phyloP scores from a whole-genome alignment of 1,140 invertebrate genomes.

The Stegodyphus dumicola region DNA sequence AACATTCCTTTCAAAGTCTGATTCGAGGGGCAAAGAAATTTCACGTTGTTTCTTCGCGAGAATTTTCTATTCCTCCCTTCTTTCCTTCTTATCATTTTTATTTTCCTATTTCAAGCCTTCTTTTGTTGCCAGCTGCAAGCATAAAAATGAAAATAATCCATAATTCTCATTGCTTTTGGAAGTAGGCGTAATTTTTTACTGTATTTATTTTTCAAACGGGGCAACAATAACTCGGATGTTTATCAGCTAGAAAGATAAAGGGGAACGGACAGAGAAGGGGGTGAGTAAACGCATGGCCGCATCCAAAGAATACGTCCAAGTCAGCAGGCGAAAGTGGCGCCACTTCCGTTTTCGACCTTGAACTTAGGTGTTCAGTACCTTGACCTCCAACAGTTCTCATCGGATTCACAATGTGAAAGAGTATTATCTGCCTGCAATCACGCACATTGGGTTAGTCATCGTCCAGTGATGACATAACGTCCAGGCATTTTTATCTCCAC shows the following conservation, averaged over 20 bases:
- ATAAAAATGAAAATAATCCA: conserved; percentile 2
- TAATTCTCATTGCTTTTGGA: not conserved
- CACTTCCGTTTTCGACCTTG: conserved; percentile 1
- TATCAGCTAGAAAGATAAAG: not conserved
- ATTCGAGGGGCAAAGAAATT: not conserved
- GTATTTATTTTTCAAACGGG: not conserved
- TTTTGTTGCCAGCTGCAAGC: not conserved
- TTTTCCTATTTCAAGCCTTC: too few species aligned
- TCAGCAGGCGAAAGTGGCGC: conserved; percentile 1
- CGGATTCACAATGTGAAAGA: not conserved
- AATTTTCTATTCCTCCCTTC: not conserved
- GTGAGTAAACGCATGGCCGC: conserved; percentile 6
- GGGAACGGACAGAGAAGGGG: not conserved
- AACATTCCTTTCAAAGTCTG: too few species aligned
- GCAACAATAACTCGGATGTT: conserved; percentile 22
- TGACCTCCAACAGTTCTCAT: not conserved
- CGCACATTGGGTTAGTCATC: not conserved
- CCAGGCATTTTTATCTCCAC: not conserved
- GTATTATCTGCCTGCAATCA: not conserved
- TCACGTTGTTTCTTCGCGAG: not conserved
- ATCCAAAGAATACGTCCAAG: conserved; percentile 14
- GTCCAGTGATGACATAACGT: not conserved
- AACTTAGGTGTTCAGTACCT: conserved; percentile 10
- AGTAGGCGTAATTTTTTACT: not conserved
- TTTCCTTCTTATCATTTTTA: not conserved